phyloP scores from a whole-genome alignment of 2,888 invertebrate species.

The Aphrophora alni region DNA sequence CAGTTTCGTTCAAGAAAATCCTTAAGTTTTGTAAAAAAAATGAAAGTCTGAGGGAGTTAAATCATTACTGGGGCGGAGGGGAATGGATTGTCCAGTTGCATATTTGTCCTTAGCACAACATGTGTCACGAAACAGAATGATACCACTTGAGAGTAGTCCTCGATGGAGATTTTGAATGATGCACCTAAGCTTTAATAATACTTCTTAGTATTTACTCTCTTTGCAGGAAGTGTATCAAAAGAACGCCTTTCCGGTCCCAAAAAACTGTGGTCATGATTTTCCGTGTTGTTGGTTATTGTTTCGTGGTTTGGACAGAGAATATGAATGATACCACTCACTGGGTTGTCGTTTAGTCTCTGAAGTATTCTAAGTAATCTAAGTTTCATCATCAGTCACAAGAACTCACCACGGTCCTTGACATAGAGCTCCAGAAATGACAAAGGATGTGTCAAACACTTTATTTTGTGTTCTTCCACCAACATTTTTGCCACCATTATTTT shows the following conservation, averaged over 20 bases:
- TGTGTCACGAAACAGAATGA: not conserved
- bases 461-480: too few relatives aligned
- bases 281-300: not conserved
- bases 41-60: not conserved
- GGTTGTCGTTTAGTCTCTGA: too few relatives aligned
- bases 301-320: not conserved
- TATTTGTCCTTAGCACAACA: not conserved
- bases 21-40: too few relatives aligned
- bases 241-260: not conserved
- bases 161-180: not conserved
- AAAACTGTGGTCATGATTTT: not conserved
- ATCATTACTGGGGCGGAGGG: not conserved
- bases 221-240: not conserved
- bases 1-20: not conserved
- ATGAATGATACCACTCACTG: not conserved
- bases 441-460: too few relatives aligned
- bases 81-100: constrained; percentile 3
- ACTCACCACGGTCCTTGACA: too few relatives aligned
- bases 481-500: too few relatives aligned
- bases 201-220: not conserved
- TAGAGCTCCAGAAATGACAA: too few relatives aligned
- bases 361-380: too few relatives aligned
- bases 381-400: too few relatives aligned
- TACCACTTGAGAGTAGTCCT: not conserved
- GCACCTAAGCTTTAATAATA: not conserved